phyloP scores from a whole-genome alignment of 2,888 invertebrate genomes.

The Orchestes rusci region DNA sequence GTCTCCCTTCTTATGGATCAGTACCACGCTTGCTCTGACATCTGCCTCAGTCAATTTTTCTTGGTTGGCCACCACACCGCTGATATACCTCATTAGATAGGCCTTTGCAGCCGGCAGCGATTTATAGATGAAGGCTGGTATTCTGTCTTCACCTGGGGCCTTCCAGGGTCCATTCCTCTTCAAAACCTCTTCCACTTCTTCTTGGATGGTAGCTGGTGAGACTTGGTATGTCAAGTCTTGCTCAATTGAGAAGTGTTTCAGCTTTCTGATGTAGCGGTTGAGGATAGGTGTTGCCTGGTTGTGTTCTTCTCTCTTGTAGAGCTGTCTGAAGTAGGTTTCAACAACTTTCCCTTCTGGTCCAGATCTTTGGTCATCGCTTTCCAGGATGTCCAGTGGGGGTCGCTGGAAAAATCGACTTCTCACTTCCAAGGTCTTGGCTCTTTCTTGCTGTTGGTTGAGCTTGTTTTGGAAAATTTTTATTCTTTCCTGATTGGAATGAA shows the following conservation, averaged over 20 bases:
- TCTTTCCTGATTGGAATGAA: neutral
- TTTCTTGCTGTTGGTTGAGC: neutral
- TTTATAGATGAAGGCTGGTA: neutral
- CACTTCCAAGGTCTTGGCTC: too few relatives aligned
- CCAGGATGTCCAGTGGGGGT: too few relatives aligned
- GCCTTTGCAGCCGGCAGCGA: constrained; percentile 11
- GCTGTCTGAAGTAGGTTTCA: too few relatives aligned
- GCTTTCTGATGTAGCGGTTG: neutral
- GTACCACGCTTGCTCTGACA: too few relatives aligned
- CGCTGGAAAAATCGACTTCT: too few relatives aligned
- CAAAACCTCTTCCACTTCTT: neutral
- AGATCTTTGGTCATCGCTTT: too few relatives aligned
- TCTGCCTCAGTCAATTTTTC: too few relatives aligned
- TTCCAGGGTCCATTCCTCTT: neutral
- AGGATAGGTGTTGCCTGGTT: neutral
- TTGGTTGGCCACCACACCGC: too few relatives aligned
- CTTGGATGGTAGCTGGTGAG: too few relatives aligned
- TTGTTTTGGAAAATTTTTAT: neutral
- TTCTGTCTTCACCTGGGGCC: neutral
- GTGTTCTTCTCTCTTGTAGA: too few relatives aligned
- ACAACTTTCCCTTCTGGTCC: too few relatives aligned
- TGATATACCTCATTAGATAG: neutral
- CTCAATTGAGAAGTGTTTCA: neutral
- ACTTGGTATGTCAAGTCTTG: neutral
- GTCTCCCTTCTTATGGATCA: too few relatives aligned